These are phyloP conservation scores for Falco biarmicus DNA, from an alignment of 2,797 vertebrate genomes.

Conservation along the genomic window DNA sequence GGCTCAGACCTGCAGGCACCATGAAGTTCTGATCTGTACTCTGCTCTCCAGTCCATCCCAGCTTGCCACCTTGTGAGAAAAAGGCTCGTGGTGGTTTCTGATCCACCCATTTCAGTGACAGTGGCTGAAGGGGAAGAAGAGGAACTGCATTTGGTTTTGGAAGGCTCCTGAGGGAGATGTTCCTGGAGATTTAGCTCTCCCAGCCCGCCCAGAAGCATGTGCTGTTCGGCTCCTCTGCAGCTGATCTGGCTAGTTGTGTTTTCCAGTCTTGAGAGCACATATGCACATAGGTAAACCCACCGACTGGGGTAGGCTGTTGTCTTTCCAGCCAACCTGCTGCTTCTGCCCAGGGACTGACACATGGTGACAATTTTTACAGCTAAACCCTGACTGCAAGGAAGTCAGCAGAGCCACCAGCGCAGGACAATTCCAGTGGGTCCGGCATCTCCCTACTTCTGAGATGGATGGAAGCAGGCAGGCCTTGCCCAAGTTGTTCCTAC, in stretches of 20 bases:
- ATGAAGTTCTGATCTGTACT: not conserved
- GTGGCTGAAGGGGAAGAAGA: not conserved
- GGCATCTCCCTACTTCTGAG: not conserved
- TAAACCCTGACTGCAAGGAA: not conserved
- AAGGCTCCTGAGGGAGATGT: not conserved
- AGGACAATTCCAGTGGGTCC: not conserved
- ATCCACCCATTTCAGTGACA: not conserved
- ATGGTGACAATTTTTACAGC: not conserved
- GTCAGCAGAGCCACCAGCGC: not conserved
- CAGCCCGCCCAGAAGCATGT: fast-evolving
- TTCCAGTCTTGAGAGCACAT: not conserved
- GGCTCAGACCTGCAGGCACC: not conserved
- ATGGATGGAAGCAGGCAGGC: not conserved
- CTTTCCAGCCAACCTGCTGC: not conserved
- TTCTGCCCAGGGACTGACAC: not conserved
- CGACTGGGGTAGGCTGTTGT: not conserved
- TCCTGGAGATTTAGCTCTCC: not conserved
- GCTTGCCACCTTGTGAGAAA: not conserved
- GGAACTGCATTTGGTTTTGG: not conserved
- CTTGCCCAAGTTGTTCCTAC: not conserved
- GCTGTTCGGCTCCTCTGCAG: not conserved
- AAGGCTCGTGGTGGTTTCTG: not conserved
- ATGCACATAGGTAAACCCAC: not conserved
- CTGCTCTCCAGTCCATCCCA: not conserved
- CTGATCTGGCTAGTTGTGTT: not conserved